These are phyloP conservation scores for Atta cephalotes DNA, from an alignment of 1,140 invertebrate genomes.

Conservation along the genomic window DNA sequence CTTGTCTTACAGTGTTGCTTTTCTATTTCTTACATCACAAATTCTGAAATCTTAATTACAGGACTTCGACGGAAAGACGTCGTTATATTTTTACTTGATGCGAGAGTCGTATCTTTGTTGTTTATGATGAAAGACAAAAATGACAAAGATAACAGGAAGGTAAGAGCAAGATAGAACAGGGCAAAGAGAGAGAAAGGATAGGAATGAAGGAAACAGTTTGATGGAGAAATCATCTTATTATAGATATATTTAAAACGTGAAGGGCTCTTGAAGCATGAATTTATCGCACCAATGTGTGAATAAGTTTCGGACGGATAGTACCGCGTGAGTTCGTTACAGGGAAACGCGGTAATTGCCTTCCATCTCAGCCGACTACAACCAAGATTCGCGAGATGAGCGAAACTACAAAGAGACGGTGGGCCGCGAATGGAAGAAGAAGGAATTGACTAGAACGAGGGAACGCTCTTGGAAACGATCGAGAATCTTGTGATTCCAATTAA, in stretches of 20 bases:
- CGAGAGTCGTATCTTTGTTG: neutral
- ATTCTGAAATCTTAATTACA: conserved; percentile 56
- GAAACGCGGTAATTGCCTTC: conserved; percentile 70
- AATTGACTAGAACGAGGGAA: neutral
- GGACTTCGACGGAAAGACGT: neutral
- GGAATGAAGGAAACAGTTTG: neutral
- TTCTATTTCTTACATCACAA: neutral
- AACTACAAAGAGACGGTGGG: conserved; percentile 57
- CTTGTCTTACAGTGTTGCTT: neutral
- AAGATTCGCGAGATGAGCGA: conserved; percentile 67
- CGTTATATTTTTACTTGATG: conserved; percentile 16
- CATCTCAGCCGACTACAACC: conserved; percentile 45
- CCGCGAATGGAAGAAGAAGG: neutral
- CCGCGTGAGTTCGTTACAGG: conserved; percentile 65
- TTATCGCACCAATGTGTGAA: conserved; percentile 68
- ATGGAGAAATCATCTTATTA: conserved; percentile 11
- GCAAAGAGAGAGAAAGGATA: neutral
- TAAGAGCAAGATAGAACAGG: neutral
- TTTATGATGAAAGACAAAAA: conserved; percentile 16
- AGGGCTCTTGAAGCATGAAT: conserved; percentile 48
- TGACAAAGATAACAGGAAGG: neutral
- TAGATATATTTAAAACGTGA: conserved; percentile 27
- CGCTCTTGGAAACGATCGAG: conserved; percentile 70
- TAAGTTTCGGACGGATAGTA: conserved; percentile 58
- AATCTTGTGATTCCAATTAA: conserved; percentile 78